A percentile compares a stretch with the other conserved stretches of the same genome.
Conservation (phyloP, 1,140 invertebrate genomes). For the Planococcus citri region DNA sequence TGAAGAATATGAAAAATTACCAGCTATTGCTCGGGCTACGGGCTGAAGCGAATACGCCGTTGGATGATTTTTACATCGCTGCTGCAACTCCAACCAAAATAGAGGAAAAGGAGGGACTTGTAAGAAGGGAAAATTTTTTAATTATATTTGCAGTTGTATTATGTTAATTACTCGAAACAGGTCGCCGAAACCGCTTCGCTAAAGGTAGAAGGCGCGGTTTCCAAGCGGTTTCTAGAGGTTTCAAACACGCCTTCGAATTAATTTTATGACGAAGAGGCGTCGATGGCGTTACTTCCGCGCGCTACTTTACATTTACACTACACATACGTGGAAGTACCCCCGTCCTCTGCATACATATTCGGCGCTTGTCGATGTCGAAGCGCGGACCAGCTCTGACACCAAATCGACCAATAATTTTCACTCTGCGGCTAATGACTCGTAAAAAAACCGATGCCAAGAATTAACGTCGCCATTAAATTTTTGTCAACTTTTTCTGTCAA, state of each 20-base stretch:
- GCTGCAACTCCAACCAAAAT: neutral
- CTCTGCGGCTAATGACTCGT: constrained; percentile 4
- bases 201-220: constrained; percentile 12
- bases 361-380: neutral
- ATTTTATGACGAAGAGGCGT: constrained; percentile 16
- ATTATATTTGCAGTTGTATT: neutral
- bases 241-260: constrained; percentile 15
- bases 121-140: neutral
- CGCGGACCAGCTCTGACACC: neutral
- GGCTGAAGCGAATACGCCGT: neutral
- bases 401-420: constrained; percentile 9
- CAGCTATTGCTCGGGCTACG: too few relatives aligned
- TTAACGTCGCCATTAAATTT: constrained; percentile 3
- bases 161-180: constrained; percentile 2
- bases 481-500: neutral
- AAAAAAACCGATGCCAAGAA: constrained; percentile 1
- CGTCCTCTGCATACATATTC: neutral
- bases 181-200: constrained; percentile 6
- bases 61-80: neutral
- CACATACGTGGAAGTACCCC: neutral
- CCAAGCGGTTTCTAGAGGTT: constrained; percentile 11
- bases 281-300: constrained; percentile 1
- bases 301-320: constrained; percentile 7
- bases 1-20: neutral
- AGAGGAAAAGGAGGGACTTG: too few relatives aligned